Evolutionary conservation across 1,140 invertebrate species (phyloP), one percentile per base, ranked within the genome.

Genomic region (Neomicropteryx cornuta): DNA sequence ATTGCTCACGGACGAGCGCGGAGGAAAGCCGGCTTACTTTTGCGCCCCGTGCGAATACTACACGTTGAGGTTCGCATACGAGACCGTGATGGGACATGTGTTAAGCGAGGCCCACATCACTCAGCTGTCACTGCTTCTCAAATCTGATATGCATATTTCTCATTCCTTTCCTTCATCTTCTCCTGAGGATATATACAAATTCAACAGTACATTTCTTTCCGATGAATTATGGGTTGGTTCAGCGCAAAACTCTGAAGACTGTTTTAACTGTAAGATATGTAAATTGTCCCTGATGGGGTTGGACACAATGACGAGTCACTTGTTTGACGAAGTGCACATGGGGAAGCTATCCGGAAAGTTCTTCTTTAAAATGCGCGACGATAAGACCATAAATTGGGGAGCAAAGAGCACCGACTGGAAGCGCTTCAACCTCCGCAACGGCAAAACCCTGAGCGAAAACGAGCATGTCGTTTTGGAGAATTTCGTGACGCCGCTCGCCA

Each of bases 21-120:
- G 60, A 4, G 60, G 62, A 1, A 65, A 65, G 38, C 44, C 61
- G 1, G 62, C 62, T 0, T 65, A 62, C 37, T 65, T 65, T 31
- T 65, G 62, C 44, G 55, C 62, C 30, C 51, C 58, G 0, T 65
- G 62, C 33, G 62, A 63, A 44, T 65, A 62, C 39, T 65, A 65
- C 24, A 65, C 62, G 0, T 46, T 65, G 0, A 48, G 62, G 33
- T 65, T 65, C 44, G 50, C 55, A 20, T 65, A 65, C 24, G 62
- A 63, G 32, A 62, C 58, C 36, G 62, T 65, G 2, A 33, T 65
- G 22, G 61, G 55, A 21, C 62, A 65, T 24, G 58, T 65, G 5
- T 65, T 65, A 38, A 58, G 55, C 21, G 53, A 62, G 16, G 57
- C 54, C 0, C 62, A 63, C 18, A 56, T 65, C 21, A 51, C 62